Conservation (phyloP, 2,888 invertebrate genomes). For the Agelastica alni region DNA sequence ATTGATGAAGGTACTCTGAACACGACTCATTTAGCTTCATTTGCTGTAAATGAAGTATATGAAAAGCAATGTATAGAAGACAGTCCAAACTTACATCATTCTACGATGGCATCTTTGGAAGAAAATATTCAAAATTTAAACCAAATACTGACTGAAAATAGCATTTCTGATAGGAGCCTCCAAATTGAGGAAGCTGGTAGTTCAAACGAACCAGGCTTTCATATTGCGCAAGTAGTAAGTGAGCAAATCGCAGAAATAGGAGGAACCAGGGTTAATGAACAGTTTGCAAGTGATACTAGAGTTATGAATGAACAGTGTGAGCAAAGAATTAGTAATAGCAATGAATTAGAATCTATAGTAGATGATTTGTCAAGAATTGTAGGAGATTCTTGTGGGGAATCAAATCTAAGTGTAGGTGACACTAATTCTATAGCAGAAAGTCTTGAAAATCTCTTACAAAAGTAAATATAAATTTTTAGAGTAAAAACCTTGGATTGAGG, state of each 20-base stretch:
- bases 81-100: not conserved
- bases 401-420: constrained; percentile 14
- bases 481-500: constrained; percentile 7
- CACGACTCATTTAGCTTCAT: not conserved
- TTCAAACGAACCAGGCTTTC: constrained; percentile 23
- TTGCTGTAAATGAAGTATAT: not conserved
- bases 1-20: no score
- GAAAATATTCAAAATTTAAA: not conserved
- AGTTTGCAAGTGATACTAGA: not conserved
- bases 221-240: constrained; percentile 31
- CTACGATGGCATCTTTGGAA: no score
- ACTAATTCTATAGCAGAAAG: constrained; percentile 27
- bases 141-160: not conserved
- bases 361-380: constrained; percentile 31
- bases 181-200: not conserved
- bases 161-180: not conserved
- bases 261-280: constrained; percentile 15
- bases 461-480: constrained; percentile 13
- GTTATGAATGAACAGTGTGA: constrained; percentile 5
- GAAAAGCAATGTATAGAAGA: not conserved
- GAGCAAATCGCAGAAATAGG: constrained; percentile 30
- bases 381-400: constrained; percentile 15
- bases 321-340: constrained; percentile 4
- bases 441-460: constrained; percentile 30
- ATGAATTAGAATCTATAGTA: constrained; percentile 29